Evolutionary conservation across 1,140 invertebrate species (phyloP).

Genomic region (Cyphomyrmex costatus): DNA sequence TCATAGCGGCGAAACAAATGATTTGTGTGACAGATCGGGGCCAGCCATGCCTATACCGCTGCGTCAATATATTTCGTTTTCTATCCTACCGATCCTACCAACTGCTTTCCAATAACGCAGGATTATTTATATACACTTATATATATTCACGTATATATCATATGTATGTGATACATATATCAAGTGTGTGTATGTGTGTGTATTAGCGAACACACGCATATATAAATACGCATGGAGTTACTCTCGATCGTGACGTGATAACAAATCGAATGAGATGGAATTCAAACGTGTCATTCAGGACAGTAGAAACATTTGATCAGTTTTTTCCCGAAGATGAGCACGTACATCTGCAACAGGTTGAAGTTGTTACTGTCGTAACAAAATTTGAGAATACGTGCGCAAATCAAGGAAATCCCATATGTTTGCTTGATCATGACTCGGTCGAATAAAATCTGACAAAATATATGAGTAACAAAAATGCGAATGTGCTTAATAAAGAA

Average conservation of each 20-base stretch:
- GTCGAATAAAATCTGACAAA: background rate
- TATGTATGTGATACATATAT: background rate
- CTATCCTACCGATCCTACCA: constrained; percentile 54
- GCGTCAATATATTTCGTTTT: constrained; percentile 69
- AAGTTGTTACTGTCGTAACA: constrained; percentile 33
- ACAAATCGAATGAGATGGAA: constrained; percentile 17
- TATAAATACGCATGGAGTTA: constrained; percentile 19
- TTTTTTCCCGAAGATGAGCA: constrained; percentile 27
- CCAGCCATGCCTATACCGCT: constrained; percentile 48
- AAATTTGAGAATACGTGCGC: background rate
- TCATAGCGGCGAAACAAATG: constrained; percentile 26
- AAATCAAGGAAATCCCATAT: background rate
- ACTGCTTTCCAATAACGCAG: constrained; percentile 70
- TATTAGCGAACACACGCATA: background rate
- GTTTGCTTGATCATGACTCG: background rate
- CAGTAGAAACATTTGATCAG: background rate
- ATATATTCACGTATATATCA: background rate
- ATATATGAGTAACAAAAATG: background rate
- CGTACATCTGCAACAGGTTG: constrained; percentile 66
- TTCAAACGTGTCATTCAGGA: background rate
- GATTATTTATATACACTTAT: constrained; percentile 26
- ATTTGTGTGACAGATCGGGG: constrained; percentile 73
- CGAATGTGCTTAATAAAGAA: background rate
- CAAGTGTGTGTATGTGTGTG: background rate
- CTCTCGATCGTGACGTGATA: constrained; percentile 7